phyloP scores from a whole-genome alignment of 2,113 vertebrate genomes.

The Bujurquina vittata region DNA sequence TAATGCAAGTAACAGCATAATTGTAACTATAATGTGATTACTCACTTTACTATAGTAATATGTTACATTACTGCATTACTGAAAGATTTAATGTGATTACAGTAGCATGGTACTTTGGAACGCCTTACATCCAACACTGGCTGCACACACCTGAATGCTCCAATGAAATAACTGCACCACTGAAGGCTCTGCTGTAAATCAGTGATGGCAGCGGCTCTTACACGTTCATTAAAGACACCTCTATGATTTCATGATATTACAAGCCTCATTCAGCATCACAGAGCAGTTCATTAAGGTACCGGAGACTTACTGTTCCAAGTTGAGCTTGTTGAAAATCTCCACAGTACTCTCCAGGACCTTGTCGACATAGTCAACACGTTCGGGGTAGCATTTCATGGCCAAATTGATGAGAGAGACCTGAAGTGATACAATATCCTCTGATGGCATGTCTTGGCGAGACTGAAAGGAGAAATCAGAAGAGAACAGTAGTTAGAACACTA shows the following conservation, averaged over 20 bases:
- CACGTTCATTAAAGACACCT: fast-evolving
- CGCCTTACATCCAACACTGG: too few species aligned
- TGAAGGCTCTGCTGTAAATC: neutral
- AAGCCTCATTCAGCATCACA: neutral
- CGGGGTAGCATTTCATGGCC: constrained; percentile 98
- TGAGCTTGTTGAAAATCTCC: constrained; percentile 99
- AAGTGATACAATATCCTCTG: constrained; percentile 96
- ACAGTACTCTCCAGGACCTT: constrained; percentile 97
- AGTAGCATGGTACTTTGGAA: too few species aligned
- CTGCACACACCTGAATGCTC: too few species aligned
- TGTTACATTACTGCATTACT: too few species aligned
- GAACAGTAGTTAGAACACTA: neutral
- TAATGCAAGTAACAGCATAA: too few species aligned
- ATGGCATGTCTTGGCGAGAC: constrained; percentile 99
- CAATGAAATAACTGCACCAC: neutral
- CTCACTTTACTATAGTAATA: too few species aligned
- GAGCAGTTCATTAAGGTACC: fast-evolving
- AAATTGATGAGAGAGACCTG: constrained; percentile 99
- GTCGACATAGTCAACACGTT: constrained; percentile 98
- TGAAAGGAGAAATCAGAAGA: constrained; percentile 60
- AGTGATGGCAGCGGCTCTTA: neutral
- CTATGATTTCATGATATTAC: neutral
- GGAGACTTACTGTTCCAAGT: constrained; percentile 93
- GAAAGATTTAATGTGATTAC: too few species aligned
- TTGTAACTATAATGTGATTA: too few species aligned